Conservation (phyloP, 2,113 vertebrate species). For the Tiliqua scincoides region DNA sequence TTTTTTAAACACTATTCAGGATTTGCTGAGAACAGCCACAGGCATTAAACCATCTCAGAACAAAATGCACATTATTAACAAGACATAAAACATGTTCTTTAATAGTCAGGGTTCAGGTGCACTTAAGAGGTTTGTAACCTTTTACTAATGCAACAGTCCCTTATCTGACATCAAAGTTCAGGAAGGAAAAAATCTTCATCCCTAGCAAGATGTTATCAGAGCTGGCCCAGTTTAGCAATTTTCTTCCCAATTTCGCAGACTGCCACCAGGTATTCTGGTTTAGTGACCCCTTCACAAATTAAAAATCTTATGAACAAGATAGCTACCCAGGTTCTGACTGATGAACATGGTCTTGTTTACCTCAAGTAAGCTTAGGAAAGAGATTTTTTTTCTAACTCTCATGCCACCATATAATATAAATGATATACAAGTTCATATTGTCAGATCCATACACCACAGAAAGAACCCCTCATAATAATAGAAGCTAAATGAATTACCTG, state of each 20-base stretch:
- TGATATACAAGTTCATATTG: not conserved
- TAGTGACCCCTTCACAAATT: not conserved
- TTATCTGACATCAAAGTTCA: not conserved
- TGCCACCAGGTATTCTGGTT: not conserved
- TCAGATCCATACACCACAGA: not conserved
- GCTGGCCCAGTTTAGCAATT: not conserved
- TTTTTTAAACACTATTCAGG: not conserved
- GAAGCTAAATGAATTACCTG: not conserved
- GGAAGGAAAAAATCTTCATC: not conserved
- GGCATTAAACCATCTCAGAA: not conserved
- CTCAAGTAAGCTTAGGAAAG: not conserved
- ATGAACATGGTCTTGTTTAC: not conserved
- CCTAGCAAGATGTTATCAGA: not conserved
- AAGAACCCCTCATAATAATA: not conserved
- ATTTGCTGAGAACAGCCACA: not conserved
- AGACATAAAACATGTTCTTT: not conserved
- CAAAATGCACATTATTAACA: not conserved
- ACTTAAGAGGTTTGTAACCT: not conserved
- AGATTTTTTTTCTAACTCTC: too few species aligned
- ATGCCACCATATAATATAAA: not conserved
- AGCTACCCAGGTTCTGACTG: not conserved
- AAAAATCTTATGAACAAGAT: not conserved
- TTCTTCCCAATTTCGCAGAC: not conserved
- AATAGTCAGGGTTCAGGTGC: not conserved
- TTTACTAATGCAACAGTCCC: not conserved